Percentiles rank a stretch among this genome's conserved stretches.
Evolutionary conservation across 2,888 invertebrate species (phyloP).

Genomic region (Onchidella celtica): DNA sequence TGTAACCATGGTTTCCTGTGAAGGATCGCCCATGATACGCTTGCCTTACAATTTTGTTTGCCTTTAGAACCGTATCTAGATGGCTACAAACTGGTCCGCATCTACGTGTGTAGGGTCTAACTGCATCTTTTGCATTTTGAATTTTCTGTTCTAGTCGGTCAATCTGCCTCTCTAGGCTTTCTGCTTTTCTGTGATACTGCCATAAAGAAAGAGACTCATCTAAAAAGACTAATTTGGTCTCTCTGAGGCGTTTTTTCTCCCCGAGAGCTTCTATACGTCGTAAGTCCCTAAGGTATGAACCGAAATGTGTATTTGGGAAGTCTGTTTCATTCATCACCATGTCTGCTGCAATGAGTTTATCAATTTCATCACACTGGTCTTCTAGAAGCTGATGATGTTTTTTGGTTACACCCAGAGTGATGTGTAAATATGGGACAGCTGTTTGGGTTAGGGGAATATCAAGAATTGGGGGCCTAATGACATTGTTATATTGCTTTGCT

Average conservation of each 20-base stretch:
- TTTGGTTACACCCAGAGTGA: not conserved
- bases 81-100: conserved; percentile 8
- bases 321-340: not conserved
- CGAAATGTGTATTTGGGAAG: not conserved
- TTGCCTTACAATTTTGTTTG: not conserved
- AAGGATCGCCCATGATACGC: conserved; percentile 19
- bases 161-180: not conserved
- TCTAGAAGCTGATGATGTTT: not conserved
- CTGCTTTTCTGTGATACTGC: not conserved
- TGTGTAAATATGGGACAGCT: conserved; percentile 8
- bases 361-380: not conserved
- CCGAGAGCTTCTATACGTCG: not conserved
- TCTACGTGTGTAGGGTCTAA: not conserved
- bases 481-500: not conserved
- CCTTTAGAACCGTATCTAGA: not conserved
- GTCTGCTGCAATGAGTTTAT: conserved; percentile 13
- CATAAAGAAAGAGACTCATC: conserved; percentile 3
- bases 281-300: not conserved
- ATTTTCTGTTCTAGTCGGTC: not conserved
- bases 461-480: not conserved
- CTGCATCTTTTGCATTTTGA: not conserved
- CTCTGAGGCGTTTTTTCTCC: not conserved
- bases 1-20: not conserved
- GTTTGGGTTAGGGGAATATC: not conserved
- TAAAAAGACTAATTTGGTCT: not conserved